A percentile compares a stretch with the other conserved stretches of the same genome.
These are phyloP conservation scores for Brassicogethes aeneus DNA, from an alignment of 2,888 invertebrate genomes.

Conservation along the genomic window DNA sequence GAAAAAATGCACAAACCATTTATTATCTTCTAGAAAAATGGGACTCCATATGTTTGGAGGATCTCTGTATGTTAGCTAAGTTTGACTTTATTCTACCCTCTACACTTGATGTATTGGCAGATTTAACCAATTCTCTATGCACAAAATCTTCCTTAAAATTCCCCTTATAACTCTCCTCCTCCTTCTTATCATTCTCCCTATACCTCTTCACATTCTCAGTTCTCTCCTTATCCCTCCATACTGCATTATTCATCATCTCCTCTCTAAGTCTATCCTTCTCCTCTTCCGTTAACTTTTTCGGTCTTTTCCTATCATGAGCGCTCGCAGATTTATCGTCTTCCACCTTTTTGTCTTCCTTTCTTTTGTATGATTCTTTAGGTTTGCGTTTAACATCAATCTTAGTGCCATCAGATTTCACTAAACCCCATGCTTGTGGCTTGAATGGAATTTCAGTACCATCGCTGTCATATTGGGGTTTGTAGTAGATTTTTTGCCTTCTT, in stretches of 20 bases:
- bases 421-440: slow-evolving; percentile 35
- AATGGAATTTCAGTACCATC: slow-evolving; percentile 28
- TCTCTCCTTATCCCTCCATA: slow-evolving; percentile 57
- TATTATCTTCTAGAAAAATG: slow-evolving; percentile 57
- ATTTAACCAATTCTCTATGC: slow-evolving; percentile 54
- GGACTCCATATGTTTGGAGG: slow-evolving; percentile 67
- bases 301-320: slow-evolving; percentile 22
- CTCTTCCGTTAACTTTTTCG: slow-evolving; percentile 45
- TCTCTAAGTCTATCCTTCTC: slow-evolving; percentile 61
- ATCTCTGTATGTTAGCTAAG: slow-evolving; percentile 81
- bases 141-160: slow-evolving; percentile 47
- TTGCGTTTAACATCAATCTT: slow-evolving; percentile 27
- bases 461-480: slow-evolving; percentile 19
- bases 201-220: slow-evolving; percentile 54
- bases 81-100: slow-evolving; percentile 82
- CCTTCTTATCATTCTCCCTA: slow-evolving; percentile 48
- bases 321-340: slow-evolving; percentile 9
- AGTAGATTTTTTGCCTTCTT: slow-evolving; percentile 14
- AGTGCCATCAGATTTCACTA: slow-evolving; percentile 38
- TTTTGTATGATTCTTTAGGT: slow-evolving; percentile 10
- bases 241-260: slow-evolving; percentile 81
- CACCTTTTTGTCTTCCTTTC: slow-evolving; percentile 12
- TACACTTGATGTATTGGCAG: slow-evolving; percentile 60
- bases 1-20: background rate
- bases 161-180: slow-evolving; percentile 38